A percentile compares a stretch with the other conserved stretches of the same genome.
phyloP scores from a whole-genome alignment of 37 sponge, comb jelly and placozoan species.

The Sycon ciliatum region DNA sequence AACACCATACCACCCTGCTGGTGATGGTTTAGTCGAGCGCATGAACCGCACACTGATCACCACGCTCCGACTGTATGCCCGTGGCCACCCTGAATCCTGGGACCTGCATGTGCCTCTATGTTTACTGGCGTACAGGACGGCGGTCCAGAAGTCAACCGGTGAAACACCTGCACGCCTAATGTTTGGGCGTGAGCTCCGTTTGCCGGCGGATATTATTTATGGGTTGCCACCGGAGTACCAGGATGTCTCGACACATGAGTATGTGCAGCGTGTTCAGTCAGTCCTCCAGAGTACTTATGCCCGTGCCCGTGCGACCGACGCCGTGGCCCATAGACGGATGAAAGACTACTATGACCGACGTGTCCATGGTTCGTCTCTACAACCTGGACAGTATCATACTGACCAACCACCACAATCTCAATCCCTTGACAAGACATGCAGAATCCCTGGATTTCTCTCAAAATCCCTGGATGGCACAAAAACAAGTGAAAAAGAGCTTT shows the following conservation, averaged over 20 bases:
- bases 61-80: no score
- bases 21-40: no score
- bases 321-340: not conserved
- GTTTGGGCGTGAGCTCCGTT: conserved; percentile 18
- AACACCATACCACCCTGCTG: no score
- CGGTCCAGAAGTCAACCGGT: not conserved
- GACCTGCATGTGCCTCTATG: not conserved
- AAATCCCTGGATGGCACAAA: no score
- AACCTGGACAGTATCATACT: conserved; percentile 5
- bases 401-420: no score
- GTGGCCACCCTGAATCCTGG: no score
- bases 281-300: conserved; percentile 2
- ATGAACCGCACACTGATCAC: no score
- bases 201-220: conserved; percentile 17
- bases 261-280: not conserved
- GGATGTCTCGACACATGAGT: not conserved
- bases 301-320: not conserved
- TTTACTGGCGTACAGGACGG: no score
- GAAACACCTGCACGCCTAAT: conserved; percentile 12
- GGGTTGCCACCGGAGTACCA: not conserved
- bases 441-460: no score
- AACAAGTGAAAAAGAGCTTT: no score
- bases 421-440: no score
- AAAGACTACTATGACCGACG: not conserved
- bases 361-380: not conserved